These are phyloP conservation scores for Mythimna ferrago DNA, from an alignment of 2,888 invertebrate species.

Conservation along the genomic window DNA sequence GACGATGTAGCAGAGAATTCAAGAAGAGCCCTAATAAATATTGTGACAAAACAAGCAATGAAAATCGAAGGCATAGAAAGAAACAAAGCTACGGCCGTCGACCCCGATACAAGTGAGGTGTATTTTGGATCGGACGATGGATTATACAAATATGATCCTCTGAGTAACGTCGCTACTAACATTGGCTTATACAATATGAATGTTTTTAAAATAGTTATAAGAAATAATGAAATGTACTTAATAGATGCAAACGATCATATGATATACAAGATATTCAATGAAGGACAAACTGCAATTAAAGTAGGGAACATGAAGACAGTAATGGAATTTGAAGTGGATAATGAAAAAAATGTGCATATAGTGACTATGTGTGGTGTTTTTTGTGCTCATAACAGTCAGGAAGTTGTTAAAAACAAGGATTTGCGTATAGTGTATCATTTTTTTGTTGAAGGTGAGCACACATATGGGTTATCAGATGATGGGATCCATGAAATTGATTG, in stretches of 20 bases:
- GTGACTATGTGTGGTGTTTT: conserved; percentile 84
- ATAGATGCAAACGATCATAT: conserved; percentile 84
- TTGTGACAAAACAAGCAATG: conserved; percentile 77
- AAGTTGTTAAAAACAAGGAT: conserved; percentile 80
- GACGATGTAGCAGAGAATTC: conserved; percentile 82
- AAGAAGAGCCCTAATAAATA: conserved; percentile 81
- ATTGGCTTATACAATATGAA: conserved; percentile 85
- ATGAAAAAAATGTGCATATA: conserved; percentile 79
- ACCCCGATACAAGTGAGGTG: conserved; percentile 80
- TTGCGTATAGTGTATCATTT: conserved; percentile 78
- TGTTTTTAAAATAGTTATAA: conserved; percentile 81
- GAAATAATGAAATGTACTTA: conserved; percentile 83
- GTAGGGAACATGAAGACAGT: conserved; percentile 78
- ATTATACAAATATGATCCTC: conserved; percentile 81
- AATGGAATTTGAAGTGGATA: conserved; percentile 84
- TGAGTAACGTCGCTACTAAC: conserved; percentile 75
- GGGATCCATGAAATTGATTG: conserved; percentile 82
- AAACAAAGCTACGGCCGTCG: conserved; percentile 84
- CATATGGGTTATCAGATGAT: conserved; percentile 77
- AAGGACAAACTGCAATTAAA: conserved; percentile 72
- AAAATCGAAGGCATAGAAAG: conserved; percentile 81
- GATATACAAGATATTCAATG: conserved; percentile 81
- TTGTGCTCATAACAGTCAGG: conserved; percentile 75
- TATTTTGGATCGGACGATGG: conserved; percentile 86
- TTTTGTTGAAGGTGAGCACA: conserved; percentile 76